phyloP scores from a whole-genome alignment of 2,113 vertebrate species.

The Trematocara zebra region DNA sequence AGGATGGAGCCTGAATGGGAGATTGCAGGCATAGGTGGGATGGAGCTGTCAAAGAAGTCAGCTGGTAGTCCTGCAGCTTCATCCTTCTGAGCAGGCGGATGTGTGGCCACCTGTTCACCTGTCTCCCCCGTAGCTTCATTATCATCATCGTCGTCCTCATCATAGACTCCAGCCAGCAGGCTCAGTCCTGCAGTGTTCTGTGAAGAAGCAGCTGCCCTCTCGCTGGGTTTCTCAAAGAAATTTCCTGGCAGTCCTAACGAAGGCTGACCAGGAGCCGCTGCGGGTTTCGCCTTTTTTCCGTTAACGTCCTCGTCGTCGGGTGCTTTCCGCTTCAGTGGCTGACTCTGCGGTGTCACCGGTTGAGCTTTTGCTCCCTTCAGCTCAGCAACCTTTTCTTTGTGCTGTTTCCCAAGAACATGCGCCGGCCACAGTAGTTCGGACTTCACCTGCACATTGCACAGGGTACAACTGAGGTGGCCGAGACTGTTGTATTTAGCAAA shows the following conservation, averaged over 20 bases:
- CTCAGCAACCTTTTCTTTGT: constrained; percentile 83
- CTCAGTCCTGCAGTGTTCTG: constrained; percentile 54
- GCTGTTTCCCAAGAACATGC: constrained; percentile 86
- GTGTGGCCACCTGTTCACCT: not conserved
- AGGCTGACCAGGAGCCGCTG: not conserved
- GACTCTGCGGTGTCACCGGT: not conserved
- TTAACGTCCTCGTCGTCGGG: constrained; percentile 56
- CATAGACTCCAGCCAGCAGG: constrained; percentile 77
- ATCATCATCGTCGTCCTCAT: constrained; percentile 50
- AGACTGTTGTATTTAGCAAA: constrained; percentile 89
- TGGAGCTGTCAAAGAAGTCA: constrained; percentile 81
- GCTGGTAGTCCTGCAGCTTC: constrained; percentile 53
- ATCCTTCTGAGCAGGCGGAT: not conserved
- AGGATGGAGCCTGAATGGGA: constrained; percentile 89
- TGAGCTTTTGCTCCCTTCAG: constrained; percentile 73
- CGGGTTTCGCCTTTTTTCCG: constrained; percentile 73
- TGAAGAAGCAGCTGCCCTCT: not conserved
- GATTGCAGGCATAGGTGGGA: constrained; percentile 69
- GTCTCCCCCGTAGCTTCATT: not conserved
- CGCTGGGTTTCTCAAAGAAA: constrained; percentile 62
- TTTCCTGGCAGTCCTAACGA: constrained; percentile 62
- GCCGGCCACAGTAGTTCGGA: constrained; percentile 89
- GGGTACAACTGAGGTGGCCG: constrained; percentile 82
- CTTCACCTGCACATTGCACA: constrained; percentile 86
- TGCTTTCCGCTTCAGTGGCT: constrained; percentile 76